Base-by-base conservation (phyloP, 2,113 vertebrate species). In the Cryptomyrus ogoouensis region DNA sequence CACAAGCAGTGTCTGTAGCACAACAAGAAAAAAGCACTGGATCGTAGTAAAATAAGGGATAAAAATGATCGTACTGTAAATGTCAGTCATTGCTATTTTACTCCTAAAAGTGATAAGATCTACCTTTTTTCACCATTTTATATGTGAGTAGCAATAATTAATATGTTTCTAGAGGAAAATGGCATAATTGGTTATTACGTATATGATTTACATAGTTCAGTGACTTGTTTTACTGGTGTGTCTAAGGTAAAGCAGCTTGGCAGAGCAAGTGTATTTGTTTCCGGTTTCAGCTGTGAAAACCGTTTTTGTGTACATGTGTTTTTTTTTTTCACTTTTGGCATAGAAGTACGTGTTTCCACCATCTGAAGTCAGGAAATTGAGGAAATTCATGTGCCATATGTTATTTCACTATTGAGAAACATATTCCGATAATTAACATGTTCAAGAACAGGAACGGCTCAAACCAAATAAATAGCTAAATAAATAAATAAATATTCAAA, bases 361-460 rank as follows among this genome's bases (percentile, higher is more conserved):
- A 70, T 31, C 62, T 31, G 62, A 31, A 80, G 74, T 35, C 31
- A 39, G 35, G 74, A 80, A 80, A 42, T 80, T 80, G 74, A 31
- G 62, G 27, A 70, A 70, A 70, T 70, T 70, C 27, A 12, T 42
- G 15, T 17, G n/a, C 74, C 74, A 80, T 80, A 80, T 80, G 74
- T 80, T 42, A 80, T 80, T 80, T 42, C 74, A 80, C 74, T 7
- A 42, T 80, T 42, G 74, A 80, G 74, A 80, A 80, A 35, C 74
- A 80, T 80, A 80, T 80, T 80, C 74, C 15, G 17, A 39, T 80
- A 80, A 80, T 80, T 80, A 88, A 88, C 87, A 42, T 24, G 85
- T 49, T 35, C 13, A 27, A 35, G 49, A 53, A 87, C n/a, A 87
- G 83, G 31, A 53, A 56, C 8, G 42, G 52, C 50, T 35, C 10